A percentile compares a stretch with the other conserved stretches of the same genome.
Evolutionary conservation across 2,797 vertebrate species (phyloP).

Genomic region (Chloroceryle amazona): DNA sequence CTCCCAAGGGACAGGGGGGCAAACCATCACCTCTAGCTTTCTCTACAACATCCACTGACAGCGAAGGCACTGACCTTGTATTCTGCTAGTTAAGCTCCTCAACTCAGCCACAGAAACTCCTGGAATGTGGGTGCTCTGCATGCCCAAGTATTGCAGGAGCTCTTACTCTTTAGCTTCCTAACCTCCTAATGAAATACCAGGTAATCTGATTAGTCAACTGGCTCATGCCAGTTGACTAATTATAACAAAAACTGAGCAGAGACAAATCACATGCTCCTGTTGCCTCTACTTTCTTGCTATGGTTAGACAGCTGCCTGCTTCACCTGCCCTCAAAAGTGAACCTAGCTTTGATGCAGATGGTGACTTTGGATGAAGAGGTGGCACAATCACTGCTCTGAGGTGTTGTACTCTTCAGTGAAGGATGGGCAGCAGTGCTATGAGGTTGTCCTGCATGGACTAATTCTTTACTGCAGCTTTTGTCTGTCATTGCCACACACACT

Average conservation of each 20-base stretch:
- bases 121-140: background rate
- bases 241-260: background rate
- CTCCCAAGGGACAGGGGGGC: background rate
- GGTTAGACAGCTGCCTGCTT: background rate
- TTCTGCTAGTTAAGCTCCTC: background rate
- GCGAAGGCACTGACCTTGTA: background rate
- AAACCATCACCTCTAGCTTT: background rate
- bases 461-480: background rate
- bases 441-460: background rate
- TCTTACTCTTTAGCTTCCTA: background rate
- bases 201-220: background rate
- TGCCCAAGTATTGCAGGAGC: background rate
- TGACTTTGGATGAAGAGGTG: background rate
- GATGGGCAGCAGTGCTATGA: background rate
- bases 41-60: background rate
- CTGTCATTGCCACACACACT: background rate
- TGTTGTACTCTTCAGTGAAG: background rate
- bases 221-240: background rate
- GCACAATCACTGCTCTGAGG: background rate
- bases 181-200: background rate
- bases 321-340: background rate
- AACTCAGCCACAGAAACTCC: background rate
- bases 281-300: background rate
- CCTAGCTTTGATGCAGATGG: background rate
- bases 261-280: accelerated